Conservation (phyloP, 1,140 invertebrate species). For the Schlechtendalia chinensis region DNA sequence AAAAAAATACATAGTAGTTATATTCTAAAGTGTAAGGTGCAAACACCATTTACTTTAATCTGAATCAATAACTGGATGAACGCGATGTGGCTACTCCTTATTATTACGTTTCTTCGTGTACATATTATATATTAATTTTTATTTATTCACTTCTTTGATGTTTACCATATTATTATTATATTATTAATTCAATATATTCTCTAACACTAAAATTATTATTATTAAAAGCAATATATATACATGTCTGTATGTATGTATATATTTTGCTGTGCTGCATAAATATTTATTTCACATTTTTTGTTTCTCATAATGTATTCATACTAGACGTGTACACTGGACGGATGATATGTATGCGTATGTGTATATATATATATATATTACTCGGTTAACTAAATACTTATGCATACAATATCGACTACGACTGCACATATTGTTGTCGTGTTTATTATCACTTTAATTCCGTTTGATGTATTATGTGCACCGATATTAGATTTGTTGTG, state of each 20-base stretch:
- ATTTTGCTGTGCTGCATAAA: neutral
- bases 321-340: neutral
- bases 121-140: conserved; percentile 5
- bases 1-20: conserved; percentile 17
- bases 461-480: neutral
- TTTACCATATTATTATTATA: conserved; percentile 34
- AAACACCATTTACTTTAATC: conserved; percentile 29
- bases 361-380: neutral
- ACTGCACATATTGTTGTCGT: neutral
- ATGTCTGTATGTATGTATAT: neutral
- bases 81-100: conserved; percentile 12
- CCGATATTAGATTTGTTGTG: conserved; percentile 27
- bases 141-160: conserved; percentile 30
- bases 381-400: neutral
- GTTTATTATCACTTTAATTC: conserved; percentile 1
- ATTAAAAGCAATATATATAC: conserved; percentile 7
- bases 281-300: no score
- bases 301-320: neutral
- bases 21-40: conserved; percentile 38
- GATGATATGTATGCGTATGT: neutral
- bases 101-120: neutral
- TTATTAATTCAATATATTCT: conserved; percentile 3
- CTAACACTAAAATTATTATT: neutral
- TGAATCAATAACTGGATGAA: neutral
- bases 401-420: neutral